These are phyloP conservation scores for Ctenopoma multispine DNA, from an alignment of 2,797 vertebrate species.

Conservation along the genomic window DNA sequence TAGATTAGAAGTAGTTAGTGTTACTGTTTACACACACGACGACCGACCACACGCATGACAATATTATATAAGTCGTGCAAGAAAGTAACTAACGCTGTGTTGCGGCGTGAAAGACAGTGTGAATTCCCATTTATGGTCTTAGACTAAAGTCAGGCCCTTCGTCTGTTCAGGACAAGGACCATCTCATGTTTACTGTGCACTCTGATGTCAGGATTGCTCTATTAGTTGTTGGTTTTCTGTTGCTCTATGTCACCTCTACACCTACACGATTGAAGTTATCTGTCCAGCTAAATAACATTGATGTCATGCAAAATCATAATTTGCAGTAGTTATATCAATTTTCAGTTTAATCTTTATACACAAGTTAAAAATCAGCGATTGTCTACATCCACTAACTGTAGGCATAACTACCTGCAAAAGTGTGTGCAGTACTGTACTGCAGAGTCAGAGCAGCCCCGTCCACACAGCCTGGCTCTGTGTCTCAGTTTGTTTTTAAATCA, in stretches of 20 bases:
- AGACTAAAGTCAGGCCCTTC: background rate
- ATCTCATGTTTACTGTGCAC: slow-evolving; percentile 1
- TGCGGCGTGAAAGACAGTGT: background rate
- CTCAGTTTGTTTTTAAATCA: too few relatives aligned
- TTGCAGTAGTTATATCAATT: background rate
- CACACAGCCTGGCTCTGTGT: background rate
- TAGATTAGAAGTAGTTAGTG: background rate
- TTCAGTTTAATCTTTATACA: background rate
- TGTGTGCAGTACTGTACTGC: too few relatives aligned
- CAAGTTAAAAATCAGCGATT: too few relatives aligned
- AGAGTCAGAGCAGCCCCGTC: background rate
- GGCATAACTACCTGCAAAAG: too few relatives aligned
- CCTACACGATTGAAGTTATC: background rate
- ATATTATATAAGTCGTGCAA: background rate
- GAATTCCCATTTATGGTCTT: background rate
- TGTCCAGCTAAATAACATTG: background rate
- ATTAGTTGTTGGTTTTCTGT: too few relatives aligned
- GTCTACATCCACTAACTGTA: too few relatives aligned
- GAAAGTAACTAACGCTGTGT: background rate
- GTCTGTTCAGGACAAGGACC: background rate
- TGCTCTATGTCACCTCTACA: too few relatives aligned
- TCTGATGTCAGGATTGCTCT: background rate
- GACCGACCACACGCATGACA: background rate
- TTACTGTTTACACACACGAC: background rate
- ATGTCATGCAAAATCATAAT: background rate